Evolutionary conservation across 1,140 invertebrate species (phyloP), one percentile per base, ranked within the genome.

Genomic region (Bombus turneri): DNA sequence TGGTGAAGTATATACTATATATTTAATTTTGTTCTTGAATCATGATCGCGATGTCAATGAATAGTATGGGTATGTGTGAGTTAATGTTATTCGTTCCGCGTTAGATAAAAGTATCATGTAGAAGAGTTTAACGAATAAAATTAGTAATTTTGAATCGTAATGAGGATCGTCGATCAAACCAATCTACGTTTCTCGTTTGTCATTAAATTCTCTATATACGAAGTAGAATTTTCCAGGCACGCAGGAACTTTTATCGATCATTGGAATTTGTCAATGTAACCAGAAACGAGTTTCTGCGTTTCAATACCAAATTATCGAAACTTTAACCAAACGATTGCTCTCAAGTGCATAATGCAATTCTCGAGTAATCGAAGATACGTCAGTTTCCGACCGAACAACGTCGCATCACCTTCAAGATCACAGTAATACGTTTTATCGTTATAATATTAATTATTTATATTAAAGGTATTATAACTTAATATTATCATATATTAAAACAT

Each of bases 341-440:
- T 53, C 15, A 74, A 71, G 31, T 66, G 71, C 57, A 66, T 74
- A 82, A 82, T 73, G 13, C 59, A 28, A 8, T 53, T 47, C 12
- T 41, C 13, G 39, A 73, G 72, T 59, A 82, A 66, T 82, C 81
- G n/a, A 41, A 75, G 59, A 53, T 82, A 43, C 81, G 72, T n/a
- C 71, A 53, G 66, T 82, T 53, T 66, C 59, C 71, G 53, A 66
- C 3, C 28, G 53, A 43, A 31, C 72, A 75, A 66, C 25, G 59
- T 6, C 47, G 6, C 81, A 31, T 81, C 53, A 39, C 8, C 34
- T 31, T 37, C 9, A 59, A 81, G 53, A 81, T 62, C 10, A 41
- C 37, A 15, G 10, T 59, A 81, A 43, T 68, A 22, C 39, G 22
- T 22, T 75, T 82, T 31, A 39, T 47, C 43, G 15, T 47, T 47